Evolutionary conservation across 23 tunicate species (phyloP), one percentile per base, ranked within the genome.

Genomic region (Styela plicata): DNA sequence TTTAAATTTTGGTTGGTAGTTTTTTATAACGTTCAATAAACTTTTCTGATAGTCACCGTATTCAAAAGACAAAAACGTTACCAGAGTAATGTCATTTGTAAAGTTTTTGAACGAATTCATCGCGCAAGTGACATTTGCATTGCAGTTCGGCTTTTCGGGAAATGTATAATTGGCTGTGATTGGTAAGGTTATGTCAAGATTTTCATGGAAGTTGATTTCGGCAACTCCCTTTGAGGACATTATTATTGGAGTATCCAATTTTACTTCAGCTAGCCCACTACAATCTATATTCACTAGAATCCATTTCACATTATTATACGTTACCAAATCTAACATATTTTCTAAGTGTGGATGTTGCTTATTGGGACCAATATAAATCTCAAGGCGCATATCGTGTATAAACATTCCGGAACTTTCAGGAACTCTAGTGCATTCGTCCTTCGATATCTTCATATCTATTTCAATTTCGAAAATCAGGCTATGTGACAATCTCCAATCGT

Each of bases 181-280:
- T n/a, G n/a, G n/a, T n/a, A n/a, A n/a, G n/a, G n/a, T n/a, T n/a
- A n/a, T n/a, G 57, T 44, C 57, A 44, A 44, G 57, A 44, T 13
- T 13, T 5, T 44, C 57, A 5, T 44, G 57, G 13, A 44, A 44
- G 57, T 44, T 44, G 7, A 44, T 44, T 5, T 44, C 57, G 7
- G 57, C 13, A 44, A 44, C 57, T 5, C 7, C 13, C 13, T 7
- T 13, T 5, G 57, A 44, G 13, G 57, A 44, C 70, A 66, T 24
- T 3, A 66, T 24, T 3, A 29, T 22, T 32, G 77, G 77, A 18
- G 36, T 16, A 3, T 16, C 32, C 7, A 71, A 36, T 16, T 29
- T 34, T n/a, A 71, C 36, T 5, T 71, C 77, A 31, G 7, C 77
- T 28, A 71, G 5, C 5, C 77, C 77, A 71, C 36, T 5, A 17